Evolutionary conservation across 2,797 vertebrate species (phyloP).

Genomic region (Microctenopoma stevenorrisi): DNA sequence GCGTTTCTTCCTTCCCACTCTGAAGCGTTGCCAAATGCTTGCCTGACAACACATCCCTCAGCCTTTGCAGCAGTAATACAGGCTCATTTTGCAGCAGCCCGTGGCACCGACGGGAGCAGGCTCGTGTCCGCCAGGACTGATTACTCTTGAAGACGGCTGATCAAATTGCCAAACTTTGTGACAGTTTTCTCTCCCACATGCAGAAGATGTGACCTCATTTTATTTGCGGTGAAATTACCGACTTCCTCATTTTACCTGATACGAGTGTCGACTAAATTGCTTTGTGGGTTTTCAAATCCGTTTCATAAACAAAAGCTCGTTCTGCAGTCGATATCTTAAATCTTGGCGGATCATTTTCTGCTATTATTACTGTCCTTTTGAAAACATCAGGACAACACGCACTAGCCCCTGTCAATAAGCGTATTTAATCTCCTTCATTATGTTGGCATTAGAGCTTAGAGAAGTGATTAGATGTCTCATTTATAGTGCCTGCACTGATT

Average conservation of each 20-base stretch:
- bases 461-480: slow-evolving; percentile 77
- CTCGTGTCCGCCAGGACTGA: slow-evolving; percentile 66
- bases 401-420: slow-evolving; percentile 58
- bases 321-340: slow-evolving; percentile 42
- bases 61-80: slow-evolving; percentile 65
- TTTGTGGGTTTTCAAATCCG: slow-evolving; percentile 7
- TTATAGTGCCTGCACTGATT: slow-evolving; percentile 62
- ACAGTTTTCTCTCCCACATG: slow-evolving; percentile 42
- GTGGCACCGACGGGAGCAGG: slow-evolving; percentile 57
- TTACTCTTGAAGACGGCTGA: slow-evolving; percentile 68
- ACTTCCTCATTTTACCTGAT: slow-evolving; percentile 27
- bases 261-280: slow-evolving; percentile 26
- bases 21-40: slow-evolving; percentile 61
- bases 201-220: slow-evolving; percentile 46
- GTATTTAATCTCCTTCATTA: slow-evolving; percentile 77
- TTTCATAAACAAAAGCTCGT: slow-evolving; percentile 29
- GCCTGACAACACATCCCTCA: slow-evolving; percentile 69
- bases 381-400: slow-evolving; percentile 36
- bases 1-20: slow-evolving; percentile 55
- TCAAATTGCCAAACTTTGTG: slow-evolving; percentile 68
- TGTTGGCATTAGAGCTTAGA: slow-evolving; percentile 66
- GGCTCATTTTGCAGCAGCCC: slow-evolving; percentile 64
- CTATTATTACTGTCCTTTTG: slow-evolving; percentile 49
- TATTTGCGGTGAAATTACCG: slow-evolving; percentile 31
- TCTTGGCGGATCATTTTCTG: slow-evolving; percentile 20